Percentiles rank a stretch among this genome's conserved stretches.
These are phyloP conservation scores for Pelobates cultripes DNA, from an alignment of 2,797 vertebrate species.

Conservation along the genomic window DNA sequence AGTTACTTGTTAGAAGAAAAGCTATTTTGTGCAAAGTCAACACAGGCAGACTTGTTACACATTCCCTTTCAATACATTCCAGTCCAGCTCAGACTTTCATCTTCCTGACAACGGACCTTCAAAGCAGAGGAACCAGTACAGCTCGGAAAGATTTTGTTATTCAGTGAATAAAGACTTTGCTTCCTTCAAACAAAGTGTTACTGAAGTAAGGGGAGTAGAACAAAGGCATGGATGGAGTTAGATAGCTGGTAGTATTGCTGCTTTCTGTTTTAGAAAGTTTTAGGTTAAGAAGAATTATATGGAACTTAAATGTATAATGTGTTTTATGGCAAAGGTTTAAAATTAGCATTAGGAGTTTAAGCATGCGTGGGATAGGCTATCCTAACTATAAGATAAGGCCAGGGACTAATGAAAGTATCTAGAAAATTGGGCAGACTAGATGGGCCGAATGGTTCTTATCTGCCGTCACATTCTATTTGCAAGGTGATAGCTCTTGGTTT, in stretches of 20 bases:
- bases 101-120: constrained; percentile 6
- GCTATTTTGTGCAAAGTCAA: constrained; percentile 53
- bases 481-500: too few relatives aligned
- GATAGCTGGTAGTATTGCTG: too few relatives aligned
- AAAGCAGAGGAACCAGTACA: neutral
- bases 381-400: too few relatives aligned
- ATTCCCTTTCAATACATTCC: constrained; percentile 27
- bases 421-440: too few relatives aligned
- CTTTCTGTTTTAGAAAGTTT: too few relatives aligned
- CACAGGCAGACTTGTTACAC: constrained; percentile 47
- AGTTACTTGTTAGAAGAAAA: constrained; percentile 66
- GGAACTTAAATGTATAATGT: too few relatives aligned
- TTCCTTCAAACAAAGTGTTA: neutral
- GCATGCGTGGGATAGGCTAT: too few relatives aligned
- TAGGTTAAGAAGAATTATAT: neutral
- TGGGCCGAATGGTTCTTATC: too few relatives aligned
- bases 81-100: constrained; percentile 14
- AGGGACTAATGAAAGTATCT: too few relatives aligned
- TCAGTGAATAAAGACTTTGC: constrained; percentile 5
- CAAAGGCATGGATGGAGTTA: neutral
- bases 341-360: too few relatives aligned
- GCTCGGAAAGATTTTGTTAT: constrained; percentile 9
- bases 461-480: too few relatives aligned
- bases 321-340: too few relatives aligned
- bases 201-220: neutral